Base-by-base conservation (phyloP, 2,113 vertebrate species). In the Coreoperca whiteheadi region DNA sequence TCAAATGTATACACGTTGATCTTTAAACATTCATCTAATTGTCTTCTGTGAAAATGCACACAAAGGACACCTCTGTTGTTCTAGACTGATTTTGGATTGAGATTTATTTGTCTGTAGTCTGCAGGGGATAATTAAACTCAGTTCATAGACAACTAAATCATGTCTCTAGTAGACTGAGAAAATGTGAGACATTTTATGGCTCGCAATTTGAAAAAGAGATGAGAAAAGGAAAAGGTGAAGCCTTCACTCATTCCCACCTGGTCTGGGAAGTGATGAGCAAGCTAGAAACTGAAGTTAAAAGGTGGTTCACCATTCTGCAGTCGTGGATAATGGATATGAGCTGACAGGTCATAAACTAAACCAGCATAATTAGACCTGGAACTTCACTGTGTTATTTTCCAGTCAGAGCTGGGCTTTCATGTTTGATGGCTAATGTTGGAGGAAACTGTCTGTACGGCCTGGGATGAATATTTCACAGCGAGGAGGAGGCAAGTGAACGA, bases 361-460 rank as follows among this genome's bases (percentile, higher is more conserved):
- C 51, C 81, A 70, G 81, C 82, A 87, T 94, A 91, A 95, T 93
- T 93, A 93, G 86, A 91, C 79, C 64, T 32, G 66, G 76, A 80
- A 72, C 73, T 74, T 53, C 70, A 87, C 81, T 61, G 76, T 93
- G 87, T 89, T 88, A 92, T 93, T 93, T 92, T 89, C 87, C 86
- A 92, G 84, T 90, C 88, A 89, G 86, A 59, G 57, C 51, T 79
- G 48, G 48, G 81, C 92, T 95, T 94, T 94, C 83, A 94, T 90
- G 89, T 93, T 79, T 83, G 39, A 82, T 74, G 54, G 82, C 56
- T 65, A 76, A 87, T 74, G 68, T 77, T 57, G 57, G 53, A 83
- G 80, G 84, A 90, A 94, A 91, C 89, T 53, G 81, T 56, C 69
- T 72, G 60, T 66, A 37, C 32, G 2, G 65, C 50, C 57, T 74